phyloP scores from a whole-genome alignment of 2,888 invertebrate species.

The Polymixis lichenea region DNA sequence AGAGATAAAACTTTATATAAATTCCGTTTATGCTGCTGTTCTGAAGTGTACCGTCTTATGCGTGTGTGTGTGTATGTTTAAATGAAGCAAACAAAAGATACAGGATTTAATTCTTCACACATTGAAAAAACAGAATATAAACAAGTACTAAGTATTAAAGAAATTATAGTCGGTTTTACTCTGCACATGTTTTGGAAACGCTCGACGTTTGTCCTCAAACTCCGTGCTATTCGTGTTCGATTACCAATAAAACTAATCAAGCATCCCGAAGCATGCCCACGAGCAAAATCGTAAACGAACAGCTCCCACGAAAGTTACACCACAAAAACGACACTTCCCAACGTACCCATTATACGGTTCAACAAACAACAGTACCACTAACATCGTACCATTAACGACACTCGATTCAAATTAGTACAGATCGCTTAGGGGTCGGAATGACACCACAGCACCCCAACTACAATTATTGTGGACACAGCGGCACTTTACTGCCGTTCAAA shows the following conservation, averaged over 20 bases:
- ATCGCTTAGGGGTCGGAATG: conserved; percentile 53
- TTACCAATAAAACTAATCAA: not conserved
- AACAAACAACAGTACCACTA: conserved; percentile 31
- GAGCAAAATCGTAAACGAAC: not conserved
- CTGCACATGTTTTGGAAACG: not conserved
- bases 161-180: not conserved
- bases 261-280: not conserved
- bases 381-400: conserved; percentile 44
- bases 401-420: conserved; percentile 63
- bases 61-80: not conserved
- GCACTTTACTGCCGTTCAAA: conserved; percentile 59
- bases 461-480: conserved; percentile 58
- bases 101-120: not conserved
- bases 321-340: not conserved
- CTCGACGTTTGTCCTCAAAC: not conserved
- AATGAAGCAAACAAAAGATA: not conserved
- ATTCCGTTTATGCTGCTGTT: too few relatives aligned
- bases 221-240: not conserved
- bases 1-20: too few relatives aligned
- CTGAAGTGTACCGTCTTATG: too few relatives aligned
- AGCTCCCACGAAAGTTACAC: not conserved
- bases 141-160: not conserved
- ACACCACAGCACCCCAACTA: conserved; percentile 50
- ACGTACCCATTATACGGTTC: conserved; percentile 18
- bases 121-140: not conserved